These are phyloP conservation scores for Willowsia nigromaculata DNA, from an alignment of 2,888 invertebrate species.

Conservation along the genomic window DNA sequence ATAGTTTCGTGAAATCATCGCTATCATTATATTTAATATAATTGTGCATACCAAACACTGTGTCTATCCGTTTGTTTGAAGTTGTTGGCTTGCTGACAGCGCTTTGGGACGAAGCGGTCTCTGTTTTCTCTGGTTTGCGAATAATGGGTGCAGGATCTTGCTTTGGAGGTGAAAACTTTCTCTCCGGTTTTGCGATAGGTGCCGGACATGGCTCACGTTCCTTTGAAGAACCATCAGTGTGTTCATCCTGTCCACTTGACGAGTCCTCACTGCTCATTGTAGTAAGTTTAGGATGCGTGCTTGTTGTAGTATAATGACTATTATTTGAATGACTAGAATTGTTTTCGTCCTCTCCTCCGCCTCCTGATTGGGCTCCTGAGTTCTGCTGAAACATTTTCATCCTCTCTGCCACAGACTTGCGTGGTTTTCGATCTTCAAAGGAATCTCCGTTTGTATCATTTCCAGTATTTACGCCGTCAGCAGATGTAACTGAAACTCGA, in stretches of 20 bases:
- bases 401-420: conserved; percentile 76
- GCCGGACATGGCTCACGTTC: conserved; percentile 70
- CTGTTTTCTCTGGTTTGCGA: conserved; percentile 48
- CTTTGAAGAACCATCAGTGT: conserved; percentile 44
- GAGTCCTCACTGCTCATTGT: conserved; percentile 65
- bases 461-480: too few species aligned
- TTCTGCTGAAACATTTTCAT: conserved; percentile 78
- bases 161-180: conserved; percentile 75
- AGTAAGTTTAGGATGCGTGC: conserved; percentile 44
- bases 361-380: too few species aligned
- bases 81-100: conserved; percentile 43
- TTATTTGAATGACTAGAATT: conserved; percentile 64
- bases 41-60: conserved; percentile 68
- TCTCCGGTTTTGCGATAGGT: conserved; percentile 77
- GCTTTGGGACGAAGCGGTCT: neutral
- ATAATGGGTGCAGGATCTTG: conserved; percentile 29
- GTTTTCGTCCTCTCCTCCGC: conserved; percentile 51
- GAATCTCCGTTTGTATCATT: conserved; percentile 38
- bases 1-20: too few species aligned
- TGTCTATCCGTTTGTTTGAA: conserved; percentile 79
- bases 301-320: conserved; percentile 52
- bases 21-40: conserved; percentile 41
- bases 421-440: conserved; percentile 60
- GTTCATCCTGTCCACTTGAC: conserved; percentile 51
- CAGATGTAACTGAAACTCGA: conserved; percentile 84